Base-by-base conservation (phyloP, 2,888 invertebrate genomes). In the Catocala fraxini region DNA sequence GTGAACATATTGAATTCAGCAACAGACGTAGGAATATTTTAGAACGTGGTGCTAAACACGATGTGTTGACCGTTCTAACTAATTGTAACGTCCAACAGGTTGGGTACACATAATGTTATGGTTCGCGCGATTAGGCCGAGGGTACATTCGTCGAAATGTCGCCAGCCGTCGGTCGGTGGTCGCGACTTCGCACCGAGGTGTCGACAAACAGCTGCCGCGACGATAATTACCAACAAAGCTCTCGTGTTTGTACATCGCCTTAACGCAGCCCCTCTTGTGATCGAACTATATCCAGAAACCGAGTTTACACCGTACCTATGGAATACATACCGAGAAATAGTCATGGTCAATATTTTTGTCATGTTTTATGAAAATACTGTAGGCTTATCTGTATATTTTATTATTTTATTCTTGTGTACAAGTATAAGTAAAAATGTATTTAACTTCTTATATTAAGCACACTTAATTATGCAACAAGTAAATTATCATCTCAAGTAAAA, bases 161-260 rank as follows among this genome's bases (percentile, higher is more conserved):
- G 85, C 82, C 85, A 80, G 80, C 76, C 83, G 86, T 72, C 85
- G 85, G 87, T 82, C 92, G 94, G 93, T 93, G 94, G 94, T 94
- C 94, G 94, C 85, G 89, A 89, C 89, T 93, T 94, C 92, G 89
- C 94, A 93, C 94, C 89, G 77, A 90, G 86, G 92, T 91, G 93
- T 84, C 73, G 80, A 81, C 83, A 89, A 92, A 94, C 89, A 91
- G 91, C 90, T 90, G 91, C 93, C 79, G 89, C 84, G 73, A 73
- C 85, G 91, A 87, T 92, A 93, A 92, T 93, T 88, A 90, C 91
- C 85, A 87, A 92, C 94, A 93, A 93, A 89, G 91, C 86, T 86
- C 76, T 75, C 65, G 53, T 92, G 83, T 93, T 91, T 92, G 83
- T 71, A 63, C 79, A 77, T 82, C 81, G 82, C 82, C 85, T 92